These are phyloP conservation scores for Caenorhabditis japonica DNA, from an alignment of 2,888 invertebrate genomes.

Conservation along the genomic window DNA sequence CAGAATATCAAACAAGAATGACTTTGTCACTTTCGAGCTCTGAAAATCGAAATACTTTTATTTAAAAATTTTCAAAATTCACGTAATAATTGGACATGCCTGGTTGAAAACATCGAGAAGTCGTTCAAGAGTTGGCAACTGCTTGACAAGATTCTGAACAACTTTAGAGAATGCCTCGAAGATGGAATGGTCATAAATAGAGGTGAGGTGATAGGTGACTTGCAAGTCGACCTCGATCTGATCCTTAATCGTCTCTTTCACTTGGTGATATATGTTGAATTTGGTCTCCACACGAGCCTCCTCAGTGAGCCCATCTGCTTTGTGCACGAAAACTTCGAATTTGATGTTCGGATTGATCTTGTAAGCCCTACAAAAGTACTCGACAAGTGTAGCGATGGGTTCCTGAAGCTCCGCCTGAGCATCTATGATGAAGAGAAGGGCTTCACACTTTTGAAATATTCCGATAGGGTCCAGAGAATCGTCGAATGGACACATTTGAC, in stretches of 20 bases:
- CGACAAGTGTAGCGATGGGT: constrained; percentile 90
- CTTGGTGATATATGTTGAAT: constrained; percentile 91
- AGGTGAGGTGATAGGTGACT: constrained; percentile 85
- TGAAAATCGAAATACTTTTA: constrained; percentile 80
- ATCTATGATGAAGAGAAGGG: constrained; percentile 98
- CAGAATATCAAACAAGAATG: constrained; percentile 99
- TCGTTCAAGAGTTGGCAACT: constrained; percentile 95
- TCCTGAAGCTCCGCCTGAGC: constrained; percentile 96
- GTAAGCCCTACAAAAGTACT: constrained; percentile 92
- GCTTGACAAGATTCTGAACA: constrained; percentile 97
- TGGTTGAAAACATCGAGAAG: constrained; percentile 96
- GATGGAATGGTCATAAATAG: constrained; percentile 99
- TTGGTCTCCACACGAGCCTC: constrained; percentile 99
- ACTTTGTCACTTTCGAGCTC: constrained; percentile 99
- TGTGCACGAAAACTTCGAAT: constrained; percentile 93
- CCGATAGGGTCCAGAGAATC: constrained; percentile 31
- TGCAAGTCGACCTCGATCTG: constrained; percentile 83
- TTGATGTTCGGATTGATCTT: constrained; percentile 95
- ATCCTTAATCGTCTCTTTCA: constrained; percentile 80
- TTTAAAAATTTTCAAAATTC: neutral
- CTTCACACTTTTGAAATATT: constrained; percentile 80
- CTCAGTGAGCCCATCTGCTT: constrained; percentile 98
- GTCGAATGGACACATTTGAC: constrained; percentile 83
- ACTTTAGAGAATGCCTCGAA: constrained; percentile 86
- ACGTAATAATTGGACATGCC: neutral